Conservation (phyloP, 2,113 vertebrate genomes). For the Mohoua ochrocephala region DNA sequence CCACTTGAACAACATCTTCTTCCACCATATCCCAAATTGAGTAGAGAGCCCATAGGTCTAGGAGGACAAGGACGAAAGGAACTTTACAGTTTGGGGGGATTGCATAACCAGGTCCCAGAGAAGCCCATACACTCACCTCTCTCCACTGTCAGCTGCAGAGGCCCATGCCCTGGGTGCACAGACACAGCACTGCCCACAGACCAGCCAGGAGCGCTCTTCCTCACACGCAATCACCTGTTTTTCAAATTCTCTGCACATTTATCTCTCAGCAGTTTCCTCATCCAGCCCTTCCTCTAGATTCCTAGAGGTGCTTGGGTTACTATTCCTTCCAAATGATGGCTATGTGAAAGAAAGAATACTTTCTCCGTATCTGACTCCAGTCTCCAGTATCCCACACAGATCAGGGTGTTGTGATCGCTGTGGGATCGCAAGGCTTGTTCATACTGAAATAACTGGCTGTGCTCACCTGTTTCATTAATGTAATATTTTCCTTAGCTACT, state of each 20-base stretch:
- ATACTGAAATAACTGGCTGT: background rate
- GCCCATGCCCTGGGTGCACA: accelerated
- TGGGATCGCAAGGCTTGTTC: background rate
- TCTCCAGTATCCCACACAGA: background rate
- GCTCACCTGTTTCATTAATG: background rate
- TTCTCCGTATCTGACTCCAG: background rate
- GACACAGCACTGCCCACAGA: background rate
- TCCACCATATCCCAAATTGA: background rate
- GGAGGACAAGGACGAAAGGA: background rate
- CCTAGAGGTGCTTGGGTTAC: background rate
- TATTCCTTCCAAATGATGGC: background rate
- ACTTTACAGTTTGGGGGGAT: background rate
- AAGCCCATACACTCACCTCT: accelerated
- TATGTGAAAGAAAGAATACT: background rate
- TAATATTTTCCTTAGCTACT: background rate
- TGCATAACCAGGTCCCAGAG: background rate
- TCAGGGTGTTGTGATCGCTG: background rate
- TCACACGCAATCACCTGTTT: accelerated
- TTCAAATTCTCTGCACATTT: background rate
- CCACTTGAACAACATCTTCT: background rate
- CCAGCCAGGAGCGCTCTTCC: background rate
- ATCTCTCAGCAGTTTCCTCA: background rate
- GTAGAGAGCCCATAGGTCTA: background rate
- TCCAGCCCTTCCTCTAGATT: background rate
- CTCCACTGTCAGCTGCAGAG: background rate